Evolutionary conservation across 2,888 invertebrate species (phyloP).

Genomic region (Macrosoma leucophasiata): DNA sequence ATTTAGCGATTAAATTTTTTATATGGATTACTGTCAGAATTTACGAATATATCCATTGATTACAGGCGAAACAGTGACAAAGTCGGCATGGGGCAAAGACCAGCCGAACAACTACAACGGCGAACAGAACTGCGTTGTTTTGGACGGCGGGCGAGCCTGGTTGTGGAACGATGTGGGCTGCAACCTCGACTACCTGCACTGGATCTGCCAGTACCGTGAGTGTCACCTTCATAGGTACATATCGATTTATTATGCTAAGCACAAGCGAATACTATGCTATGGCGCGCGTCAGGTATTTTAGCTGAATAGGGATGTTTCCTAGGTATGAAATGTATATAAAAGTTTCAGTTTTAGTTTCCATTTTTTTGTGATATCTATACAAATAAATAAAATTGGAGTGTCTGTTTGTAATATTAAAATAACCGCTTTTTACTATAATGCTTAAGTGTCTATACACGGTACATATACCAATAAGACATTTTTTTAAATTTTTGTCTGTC

Average conservation of each 20-base stretch:
- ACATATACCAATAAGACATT: too few species aligned
- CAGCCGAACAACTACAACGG: constrained; percentile 97
- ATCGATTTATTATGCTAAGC: constrained; percentile 50
- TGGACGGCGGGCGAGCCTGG: constrained; percentile 94
- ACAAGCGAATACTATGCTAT: constrained; percentile 38
- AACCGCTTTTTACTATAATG: too few species aligned
- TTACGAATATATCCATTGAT: constrained; percentile 14
- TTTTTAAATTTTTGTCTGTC: too few species aligned
- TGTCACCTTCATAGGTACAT: constrained; percentile 71
- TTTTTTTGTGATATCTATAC: too few species aligned
- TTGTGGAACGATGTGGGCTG: constrained; percentile 97
- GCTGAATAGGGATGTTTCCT: constrained; percentile 1
- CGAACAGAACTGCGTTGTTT: constrained; percentile 95
- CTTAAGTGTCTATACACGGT: too few species aligned
- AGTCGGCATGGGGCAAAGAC: constrained; percentile 93
- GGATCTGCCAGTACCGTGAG: constrained; percentile 95
- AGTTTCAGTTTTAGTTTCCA: too few species aligned
- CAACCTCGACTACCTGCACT: constrained; percentile 93
- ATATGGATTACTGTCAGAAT: too few species aligned
- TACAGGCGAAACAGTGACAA: constrained; percentile 84
- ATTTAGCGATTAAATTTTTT: too few species aligned
- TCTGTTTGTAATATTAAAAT: too few species aligned
- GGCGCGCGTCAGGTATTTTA: constrained; percentile 1
- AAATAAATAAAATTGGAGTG: too few species aligned
- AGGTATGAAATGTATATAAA: too few species aligned